Conservation (phyloP, 2,888 invertebrate species). For the Syrista parreyssii region DNA sequence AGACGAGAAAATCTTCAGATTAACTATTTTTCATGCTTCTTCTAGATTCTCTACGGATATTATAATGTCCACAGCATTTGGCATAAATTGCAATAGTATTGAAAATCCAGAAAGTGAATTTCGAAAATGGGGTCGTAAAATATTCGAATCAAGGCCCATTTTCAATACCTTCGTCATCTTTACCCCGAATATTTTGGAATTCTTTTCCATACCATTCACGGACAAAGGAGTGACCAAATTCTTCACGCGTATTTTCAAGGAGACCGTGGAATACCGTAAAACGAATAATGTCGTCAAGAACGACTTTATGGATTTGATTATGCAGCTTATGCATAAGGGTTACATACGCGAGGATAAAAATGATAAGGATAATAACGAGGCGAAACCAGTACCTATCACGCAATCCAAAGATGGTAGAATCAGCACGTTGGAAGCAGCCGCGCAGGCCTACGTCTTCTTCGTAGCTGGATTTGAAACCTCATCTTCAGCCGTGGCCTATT, state of each 20-base stretch:
- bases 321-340: slow-evolving; percentile 54
- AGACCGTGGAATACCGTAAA: slow-evolving; percentile 54
- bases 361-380: neutral
- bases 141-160: slow-evolving; percentile 34
- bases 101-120: slow-evolving; percentile 50
- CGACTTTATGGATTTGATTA: slow-evolving; percentile 61
- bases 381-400: slow-evolving; percentile 5
- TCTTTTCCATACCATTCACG: slow-evolving; percentile 43
- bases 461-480: slow-evolving; percentile 69
- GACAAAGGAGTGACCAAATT: slow-evolving; percentile 47
- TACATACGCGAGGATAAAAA: slow-evolving; percentile 42
- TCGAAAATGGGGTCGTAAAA: slow-evolving; percentile 48
- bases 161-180: slow-evolving; percentile 37
- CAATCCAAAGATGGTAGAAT: slow-evolving; percentile 39
- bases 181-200: slow-evolving; percentile 44
- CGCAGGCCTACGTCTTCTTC: slow-evolving; percentile 67
- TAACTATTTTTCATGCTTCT: neutral
- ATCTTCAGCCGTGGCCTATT: slow-evolving; percentile 66
- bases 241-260: slow-evolving; percentile 56
- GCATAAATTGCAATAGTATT: slow-evolving; percentile 49
- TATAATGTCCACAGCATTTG: slow-evolving; percentile 55
- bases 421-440: slow-evolving; percentile 63
- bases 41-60: slow-evolving; percentile 48
- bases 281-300: slow-evolving; percentile 49
- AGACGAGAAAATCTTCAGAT: neutral